These are phyloP conservation scores for Heliconius himera DNA, from an alignment of 1,140 invertebrate species.

Conservation along the genomic window DNA sequence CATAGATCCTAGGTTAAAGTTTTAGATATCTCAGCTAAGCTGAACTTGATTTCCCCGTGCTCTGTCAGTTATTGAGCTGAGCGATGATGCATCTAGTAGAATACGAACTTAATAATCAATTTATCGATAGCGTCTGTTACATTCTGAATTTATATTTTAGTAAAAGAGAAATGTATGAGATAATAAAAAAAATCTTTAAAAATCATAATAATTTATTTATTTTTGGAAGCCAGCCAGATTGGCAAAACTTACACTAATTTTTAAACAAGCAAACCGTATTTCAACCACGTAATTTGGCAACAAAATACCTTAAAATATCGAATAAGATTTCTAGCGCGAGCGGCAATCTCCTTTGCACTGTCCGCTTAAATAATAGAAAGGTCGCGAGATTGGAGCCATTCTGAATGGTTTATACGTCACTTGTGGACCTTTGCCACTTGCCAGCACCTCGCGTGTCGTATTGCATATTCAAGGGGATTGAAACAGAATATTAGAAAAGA, in stretches of 20 bases:
- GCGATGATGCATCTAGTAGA: slow-evolving; percentile 52
- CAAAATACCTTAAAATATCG: slow-evolving; percentile 30
- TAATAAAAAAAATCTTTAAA: background rate
- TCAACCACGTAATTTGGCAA: slow-evolving; percentile 10
- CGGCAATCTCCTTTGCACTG: slow-evolving; percentile 64
- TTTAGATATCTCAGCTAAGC: slow-evolving; percentile 26
- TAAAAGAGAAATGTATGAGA: background rate
- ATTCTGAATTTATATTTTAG: background rate
- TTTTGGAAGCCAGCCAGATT: background rate
- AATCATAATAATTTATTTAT: background rate
- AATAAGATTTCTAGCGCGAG: slow-evolving; percentile 40
- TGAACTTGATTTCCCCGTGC: slow-evolving; percentile 60
- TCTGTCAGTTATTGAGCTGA: slow-evolving; percentile 48
- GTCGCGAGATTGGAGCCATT: slow-evolving; percentile 74
- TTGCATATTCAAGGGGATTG: slow-evolving; percentile 66
- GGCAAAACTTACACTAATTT: background rate
- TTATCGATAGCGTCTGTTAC: slow-evolving; percentile 30
- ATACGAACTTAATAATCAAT: slow-evolving; percentile 50
- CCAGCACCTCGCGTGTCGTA: slow-evolving; percentile 65
- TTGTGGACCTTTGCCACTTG: slow-evolving; percentile 69
- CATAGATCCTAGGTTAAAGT: too few relatives aligned
- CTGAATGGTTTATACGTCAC: slow-evolving; percentile 78
- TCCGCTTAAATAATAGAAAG: slow-evolving; percentile 78
- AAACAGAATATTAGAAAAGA: slow-evolving; percentile 15
- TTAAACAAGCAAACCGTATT: background rate